phyloP scores from a whole-genome alignment of 1,140 invertebrate species.

The Eupristina koningsbergeri region DNA sequence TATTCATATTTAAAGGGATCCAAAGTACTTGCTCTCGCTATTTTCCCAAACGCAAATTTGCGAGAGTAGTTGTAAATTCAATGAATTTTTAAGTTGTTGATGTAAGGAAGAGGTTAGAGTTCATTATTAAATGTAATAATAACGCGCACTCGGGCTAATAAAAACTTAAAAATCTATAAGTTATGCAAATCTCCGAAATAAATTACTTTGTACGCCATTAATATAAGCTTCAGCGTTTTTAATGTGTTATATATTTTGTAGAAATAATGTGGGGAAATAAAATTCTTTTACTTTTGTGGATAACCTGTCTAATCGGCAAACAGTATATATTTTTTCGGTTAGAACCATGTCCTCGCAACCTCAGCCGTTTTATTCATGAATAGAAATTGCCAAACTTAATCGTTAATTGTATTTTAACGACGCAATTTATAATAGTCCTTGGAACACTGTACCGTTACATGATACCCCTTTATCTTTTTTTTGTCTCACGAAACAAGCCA shows the following conservation, averaged over 20 bases:
- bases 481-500: neutral
- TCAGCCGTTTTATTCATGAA: neutral
- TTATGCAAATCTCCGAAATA: too few relatives aligned
- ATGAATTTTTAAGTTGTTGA: too few relatives aligned
- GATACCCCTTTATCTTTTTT: slow-evolving; percentile 15
- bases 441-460: slow-evolving; percentile 18
- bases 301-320: neutral
- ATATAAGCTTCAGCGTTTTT: too few relatives aligned
- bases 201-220: too few relatives aligned
- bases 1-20: too few relatives aligned
- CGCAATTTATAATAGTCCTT: slow-evolving; percentile 2
- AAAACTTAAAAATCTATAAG: too few relatives aligned
- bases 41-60: too few relatives aligned
- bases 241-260: neutral
- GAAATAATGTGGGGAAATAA: neutral
- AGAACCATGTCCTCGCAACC: neutral
- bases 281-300: neutral
- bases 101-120: too few relatives aligned
- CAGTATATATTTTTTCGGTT: neutral
- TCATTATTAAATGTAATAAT: too few relatives aligned
- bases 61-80: too few relatives aligned
- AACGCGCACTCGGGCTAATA: too few relatives aligned
- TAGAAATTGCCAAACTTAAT: slow-evolving; percentile 5
- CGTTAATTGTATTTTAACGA: slow-evolving; percentile 36
- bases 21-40: too few relatives aligned